Conservation (phyloP, 2,113 vertebrate genomes). For the Chamaea fasciata region DNA sequence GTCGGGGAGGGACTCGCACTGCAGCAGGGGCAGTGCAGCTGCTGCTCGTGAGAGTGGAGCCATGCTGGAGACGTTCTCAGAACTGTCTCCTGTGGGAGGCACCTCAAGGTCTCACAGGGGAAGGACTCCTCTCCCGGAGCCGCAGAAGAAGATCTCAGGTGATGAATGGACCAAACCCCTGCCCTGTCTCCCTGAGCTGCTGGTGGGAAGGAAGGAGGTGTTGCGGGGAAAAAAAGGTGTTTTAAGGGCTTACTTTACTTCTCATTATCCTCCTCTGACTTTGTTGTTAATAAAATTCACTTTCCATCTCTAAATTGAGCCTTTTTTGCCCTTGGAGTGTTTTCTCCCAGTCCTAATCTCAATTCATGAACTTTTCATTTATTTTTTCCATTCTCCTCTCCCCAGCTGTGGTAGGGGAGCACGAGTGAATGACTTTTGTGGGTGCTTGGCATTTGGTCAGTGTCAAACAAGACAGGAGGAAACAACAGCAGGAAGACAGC, state of each 20-base stretch:
- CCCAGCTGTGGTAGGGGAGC: not conserved
- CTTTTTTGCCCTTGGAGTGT: not conserved
- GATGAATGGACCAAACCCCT: not conserved
- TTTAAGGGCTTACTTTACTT: not conserved
- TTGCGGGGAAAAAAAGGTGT: fast-evolving
- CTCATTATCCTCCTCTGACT: not conserved
- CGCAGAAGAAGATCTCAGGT: fast-evolving
- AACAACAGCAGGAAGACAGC: not conserved
- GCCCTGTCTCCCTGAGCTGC: not conserved
- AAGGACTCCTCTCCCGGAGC: not conserved
- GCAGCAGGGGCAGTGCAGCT: not conserved
- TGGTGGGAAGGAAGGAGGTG: not conserved
- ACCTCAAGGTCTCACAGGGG: fast-evolving
- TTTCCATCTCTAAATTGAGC: not conserved
- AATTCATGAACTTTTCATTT: not conserved
- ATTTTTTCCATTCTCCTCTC: not conserved
- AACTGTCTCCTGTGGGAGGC: fast-evolving
- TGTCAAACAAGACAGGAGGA: not conserved
- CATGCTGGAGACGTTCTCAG: too few relatives aligned
- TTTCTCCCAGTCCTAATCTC: not conserved
- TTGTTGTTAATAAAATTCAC: not conserved
- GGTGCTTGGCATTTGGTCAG: not conserved
- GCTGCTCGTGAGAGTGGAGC: not conserved
- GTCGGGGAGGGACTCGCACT: not conserved
- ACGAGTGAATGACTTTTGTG: not conserved